These are phyloP conservation scores for Popillia japonica DNA, from an alignment of 1,140 invertebrate species.

Conservation along the genomic window DNA sequence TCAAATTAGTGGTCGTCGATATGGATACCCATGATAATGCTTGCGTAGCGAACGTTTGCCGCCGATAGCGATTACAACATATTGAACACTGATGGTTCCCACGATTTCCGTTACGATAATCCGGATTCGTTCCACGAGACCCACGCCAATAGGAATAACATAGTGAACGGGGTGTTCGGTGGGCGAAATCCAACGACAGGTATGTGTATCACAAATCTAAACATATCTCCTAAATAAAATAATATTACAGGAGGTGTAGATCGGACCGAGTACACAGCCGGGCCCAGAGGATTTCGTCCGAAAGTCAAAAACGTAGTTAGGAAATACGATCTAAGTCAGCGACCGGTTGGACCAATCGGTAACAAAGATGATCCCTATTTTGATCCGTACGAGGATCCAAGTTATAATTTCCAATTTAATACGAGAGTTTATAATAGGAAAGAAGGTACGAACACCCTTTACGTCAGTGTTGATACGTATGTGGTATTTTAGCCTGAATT, in stretches of 20 bases:
- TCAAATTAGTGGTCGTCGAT: not conserved
- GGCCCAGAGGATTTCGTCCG: slow-evolving; percentile 74
- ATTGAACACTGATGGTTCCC: slow-evolving; percentile 68
- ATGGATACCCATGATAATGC: not conserved
- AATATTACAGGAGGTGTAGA: slow-evolving; percentile 63
- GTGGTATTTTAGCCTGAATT: no score
- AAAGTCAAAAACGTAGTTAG: slow-evolving; percentile 73
- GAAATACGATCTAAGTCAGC: slow-evolving; percentile 73
- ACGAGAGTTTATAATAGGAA: slow-evolving; percentile 71
- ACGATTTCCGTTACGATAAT: slow-evolving; percentile 72
- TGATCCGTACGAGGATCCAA: slow-evolving; percentile 77
- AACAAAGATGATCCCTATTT: slow-evolving; percentile 70
- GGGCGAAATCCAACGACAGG: slow-evolving; percentile 69
- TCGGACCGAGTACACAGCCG: slow-evolving; percentile 75
- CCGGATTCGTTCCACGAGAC: slow-evolving; percentile 72
- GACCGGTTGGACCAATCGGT: slow-evolving; percentile 67
- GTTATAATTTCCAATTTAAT: slow-evolving; percentile 72
- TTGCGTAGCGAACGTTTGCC: no score
- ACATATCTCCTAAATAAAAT: not conserved
- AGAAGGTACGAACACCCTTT: slow-evolving; percentile 64
- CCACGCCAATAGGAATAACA: slow-evolving; percentile 67
- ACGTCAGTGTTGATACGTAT: no score
- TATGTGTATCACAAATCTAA: slow-evolving; percentile 30
- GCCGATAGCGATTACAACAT: slow-evolving; percentile 57
- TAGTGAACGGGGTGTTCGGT: slow-evolving; percentile 71